A percentile compares a stretch with the other conserved stretches of the same genome.
Conservation (phyloP, 2,797 vertebrate genomes). For the Balearica regulorum region DNA sequence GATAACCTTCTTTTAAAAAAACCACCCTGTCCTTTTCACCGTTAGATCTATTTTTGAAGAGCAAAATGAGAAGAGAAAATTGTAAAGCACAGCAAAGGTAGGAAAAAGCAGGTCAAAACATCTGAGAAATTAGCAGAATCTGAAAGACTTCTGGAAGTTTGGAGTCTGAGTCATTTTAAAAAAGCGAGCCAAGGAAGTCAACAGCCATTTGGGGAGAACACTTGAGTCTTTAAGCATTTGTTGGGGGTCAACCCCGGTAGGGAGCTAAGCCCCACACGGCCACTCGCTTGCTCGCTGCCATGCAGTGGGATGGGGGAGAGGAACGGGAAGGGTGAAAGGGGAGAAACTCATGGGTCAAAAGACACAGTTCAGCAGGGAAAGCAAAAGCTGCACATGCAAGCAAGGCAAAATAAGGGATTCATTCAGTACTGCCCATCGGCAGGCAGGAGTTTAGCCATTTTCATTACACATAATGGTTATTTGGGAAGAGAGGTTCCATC, state of each 20-base stretch:
- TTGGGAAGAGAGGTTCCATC: background rate
- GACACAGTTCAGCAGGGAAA: background rate
- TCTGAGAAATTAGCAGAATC: background rate
- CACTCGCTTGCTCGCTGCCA: accelerated
- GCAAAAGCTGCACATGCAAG: background rate
- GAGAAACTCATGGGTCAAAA: background rate
- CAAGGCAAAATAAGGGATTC: background rate
- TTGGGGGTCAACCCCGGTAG: background rate
- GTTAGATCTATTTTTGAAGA: background rate
- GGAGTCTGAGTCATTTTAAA: background rate
- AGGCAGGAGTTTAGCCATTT: background rate
- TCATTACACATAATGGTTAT: background rate
- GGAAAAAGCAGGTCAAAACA: background rate
- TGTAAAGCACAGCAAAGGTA: background rate
- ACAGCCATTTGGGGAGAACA: background rate
- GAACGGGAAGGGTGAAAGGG: background rate
- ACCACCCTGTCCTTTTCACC: background rate
- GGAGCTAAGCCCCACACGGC: background rate
- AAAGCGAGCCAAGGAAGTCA: background rate
- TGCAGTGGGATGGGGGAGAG: background rate
- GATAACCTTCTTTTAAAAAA: background rate
- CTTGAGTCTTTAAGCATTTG: background rate
- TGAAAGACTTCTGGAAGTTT: background rate
- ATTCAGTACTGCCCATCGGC: background rate
- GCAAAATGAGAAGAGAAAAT: background rate